phyloP scores from a whole-genome alignment of 2,113 vertebrate species.

The Strigops habroptila region DNA sequence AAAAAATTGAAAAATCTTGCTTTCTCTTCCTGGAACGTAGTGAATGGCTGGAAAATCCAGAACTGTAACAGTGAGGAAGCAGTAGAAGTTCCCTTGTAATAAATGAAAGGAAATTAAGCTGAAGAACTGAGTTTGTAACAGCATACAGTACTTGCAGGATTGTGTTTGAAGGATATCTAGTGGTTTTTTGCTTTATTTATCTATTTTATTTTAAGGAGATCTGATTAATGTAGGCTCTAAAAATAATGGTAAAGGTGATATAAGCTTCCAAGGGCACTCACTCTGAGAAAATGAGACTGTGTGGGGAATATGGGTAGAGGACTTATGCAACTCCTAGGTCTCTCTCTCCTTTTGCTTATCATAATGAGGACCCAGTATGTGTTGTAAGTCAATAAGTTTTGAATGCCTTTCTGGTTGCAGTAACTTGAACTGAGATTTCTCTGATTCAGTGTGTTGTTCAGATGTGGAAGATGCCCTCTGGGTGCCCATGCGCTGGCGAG shows the following conservation, averaged over 20 bases:
- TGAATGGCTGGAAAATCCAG: neutral
- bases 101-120: neutral
- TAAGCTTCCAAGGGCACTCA: neutral
- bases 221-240: neutral
- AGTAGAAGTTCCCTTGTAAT: neutral
- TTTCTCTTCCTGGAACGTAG: neutral
- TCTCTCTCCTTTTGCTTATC: neutral
- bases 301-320: neutral
- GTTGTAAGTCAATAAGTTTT: neutral
- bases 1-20: neutral
- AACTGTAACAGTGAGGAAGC: neutral
- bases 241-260: neutral
- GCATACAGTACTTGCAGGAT: neutral
- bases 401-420: neutral
- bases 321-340: neutral
- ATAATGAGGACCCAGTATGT: neutral
- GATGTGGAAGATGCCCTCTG: neutral
- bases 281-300: neutral
- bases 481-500: accelerated
- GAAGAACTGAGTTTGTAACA: neutral
- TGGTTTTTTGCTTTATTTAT: neutral
- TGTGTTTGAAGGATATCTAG: neutral
- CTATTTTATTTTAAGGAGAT: neutral
- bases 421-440: neutral
- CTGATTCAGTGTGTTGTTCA: neutral